A percentile compares a stretch with the other conserved stretches of the same genome.
These are phyloP conservation scores for Bhutanitis thaidina DNA, from an alignment of 2,888 invertebrate species.

Conservation along the genomic window DNA sequence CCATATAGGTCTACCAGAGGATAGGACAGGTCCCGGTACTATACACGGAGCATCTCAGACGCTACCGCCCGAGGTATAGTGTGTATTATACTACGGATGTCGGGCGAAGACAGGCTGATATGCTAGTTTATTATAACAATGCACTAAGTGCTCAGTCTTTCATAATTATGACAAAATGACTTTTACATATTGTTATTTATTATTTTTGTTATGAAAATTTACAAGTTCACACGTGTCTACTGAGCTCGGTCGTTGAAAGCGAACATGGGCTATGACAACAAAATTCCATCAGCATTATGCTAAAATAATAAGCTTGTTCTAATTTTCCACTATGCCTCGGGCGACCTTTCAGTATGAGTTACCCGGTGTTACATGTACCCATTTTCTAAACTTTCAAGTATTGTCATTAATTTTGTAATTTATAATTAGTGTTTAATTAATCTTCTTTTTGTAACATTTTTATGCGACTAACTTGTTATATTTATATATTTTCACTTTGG, in stretches of 20 bases:
- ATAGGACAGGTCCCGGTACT: too few species aligned
- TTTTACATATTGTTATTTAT: neutral
- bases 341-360: slow-evolving; percentile 36
- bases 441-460: too few species aligned
- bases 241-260: slow-evolving; percentile 26
- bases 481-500: too few species aligned
- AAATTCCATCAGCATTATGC: slow-evolving; percentile 65
- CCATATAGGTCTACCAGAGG: too few species aligned
- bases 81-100: too few species aligned
- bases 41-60: too few species aligned
- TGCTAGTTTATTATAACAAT: too few species aligned
- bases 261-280: slow-evolving; percentile 43
- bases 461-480: too few species aligned
- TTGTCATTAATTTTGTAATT: slow-evolving; percentile 1
- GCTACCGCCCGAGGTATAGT: too few species aligned
- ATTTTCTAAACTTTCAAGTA: slow-evolving; percentile 29
- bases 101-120: too few species aligned
- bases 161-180: too few species aligned
- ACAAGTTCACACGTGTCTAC: slow-evolving; percentile 30
- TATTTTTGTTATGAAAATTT: slow-evolving; percentile 29
- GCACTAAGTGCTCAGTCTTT: too few species aligned
- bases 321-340: slow-evolving; percentile 47
- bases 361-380: slow-evolving; percentile 40
- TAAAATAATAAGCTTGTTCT: slow-evolving; percentile 59
- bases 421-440: slow-evolving; percentile 1